Conservation (phyloP, 2,797 vertebrate species). For the Sebastes oblongus region DNA sequence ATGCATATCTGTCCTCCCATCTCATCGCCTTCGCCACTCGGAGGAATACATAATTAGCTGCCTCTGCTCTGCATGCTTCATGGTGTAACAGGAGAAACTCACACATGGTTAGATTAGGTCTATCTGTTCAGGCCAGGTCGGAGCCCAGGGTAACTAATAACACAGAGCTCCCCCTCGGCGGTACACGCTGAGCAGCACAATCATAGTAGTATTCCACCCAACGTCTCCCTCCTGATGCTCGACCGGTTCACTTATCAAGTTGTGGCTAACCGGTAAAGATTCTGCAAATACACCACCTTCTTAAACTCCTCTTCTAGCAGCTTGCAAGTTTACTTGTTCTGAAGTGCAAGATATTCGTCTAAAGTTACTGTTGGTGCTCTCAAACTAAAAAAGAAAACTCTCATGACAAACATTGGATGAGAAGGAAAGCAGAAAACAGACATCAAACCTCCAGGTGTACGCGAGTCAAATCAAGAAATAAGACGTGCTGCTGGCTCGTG, state of each 20-base stretch:
- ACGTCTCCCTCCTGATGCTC: background rate
- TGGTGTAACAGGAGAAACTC: conserved; percentile 31
- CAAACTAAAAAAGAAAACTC: conserved; percentile 21
- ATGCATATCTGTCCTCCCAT: conserved; percentile 39
- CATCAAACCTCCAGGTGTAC: conserved; percentile 57
- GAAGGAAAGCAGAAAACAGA: conserved; percentile 16
- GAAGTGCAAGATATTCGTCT: background rate
- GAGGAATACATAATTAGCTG: conserved; percentile 50
- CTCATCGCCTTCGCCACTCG: conserved; percentile 38
- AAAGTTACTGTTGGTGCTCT: background rate
- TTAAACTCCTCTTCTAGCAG: background rate
- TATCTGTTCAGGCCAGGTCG: conserved; percentile 42
- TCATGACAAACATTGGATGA: conserved; percentile 16
- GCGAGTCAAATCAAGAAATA: conserved; percentile 57
- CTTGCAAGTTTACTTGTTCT: background rate
- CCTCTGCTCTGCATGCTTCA: conserved; percentile 40
- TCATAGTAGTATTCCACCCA: background rate
- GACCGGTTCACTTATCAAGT: background rate
- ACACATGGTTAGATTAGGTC: conserved; percentile 37
- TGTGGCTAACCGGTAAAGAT: background rate
- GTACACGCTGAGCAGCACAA: background rate
- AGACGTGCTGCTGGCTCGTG: conserved; percentile 44
- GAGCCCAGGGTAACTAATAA: conserved; percentile 47
- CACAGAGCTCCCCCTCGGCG: conserved; percentile 15
- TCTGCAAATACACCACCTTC: background rate